Percentiles rank a stretch among this genome's conserved stretches.
These are phyloP conservation scores for Dendronephthya gigantea DNA, from an alignment of 64 coral and sea anemone genomes.

Conservation along the genomic window DNA sequence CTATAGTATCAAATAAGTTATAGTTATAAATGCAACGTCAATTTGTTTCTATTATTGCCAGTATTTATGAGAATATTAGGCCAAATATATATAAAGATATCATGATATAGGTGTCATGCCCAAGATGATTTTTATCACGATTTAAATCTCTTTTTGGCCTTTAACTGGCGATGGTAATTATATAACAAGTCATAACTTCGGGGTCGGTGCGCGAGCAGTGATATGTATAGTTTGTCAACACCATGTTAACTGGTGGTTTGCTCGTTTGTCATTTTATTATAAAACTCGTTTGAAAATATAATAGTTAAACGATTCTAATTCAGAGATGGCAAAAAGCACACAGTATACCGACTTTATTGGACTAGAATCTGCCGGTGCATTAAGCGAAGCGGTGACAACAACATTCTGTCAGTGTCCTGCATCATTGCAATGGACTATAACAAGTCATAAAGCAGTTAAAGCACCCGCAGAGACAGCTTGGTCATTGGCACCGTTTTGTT, in stretches of 20 bases:
- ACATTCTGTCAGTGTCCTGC: background rate
- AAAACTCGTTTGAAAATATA: background rate
- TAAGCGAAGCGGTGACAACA: background rate
- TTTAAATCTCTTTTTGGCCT: background rate
- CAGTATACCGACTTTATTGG: background rate
- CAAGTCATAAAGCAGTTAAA: background rate
- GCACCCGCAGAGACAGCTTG: background rate
- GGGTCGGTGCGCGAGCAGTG: no score
- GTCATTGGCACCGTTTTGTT: background rate
- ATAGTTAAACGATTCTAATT: background rate
- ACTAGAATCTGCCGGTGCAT: background rate
- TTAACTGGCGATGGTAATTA: background rate
- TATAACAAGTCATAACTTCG: no score
- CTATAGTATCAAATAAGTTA: background rate
- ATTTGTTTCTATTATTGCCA: background rate
- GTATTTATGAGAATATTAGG: background rate
- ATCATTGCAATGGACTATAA: background rate
- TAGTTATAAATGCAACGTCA: background rate
- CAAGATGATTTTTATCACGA: background rate
- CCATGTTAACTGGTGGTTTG: background rate
- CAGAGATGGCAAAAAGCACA: background rate
- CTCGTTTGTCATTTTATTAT: background rate
- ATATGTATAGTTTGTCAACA: background rate
- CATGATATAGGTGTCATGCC: background rate
- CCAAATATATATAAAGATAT: background rate